phyloP scores from a whole-genome alignment of 1,140 invertebrate species.

The Neomicropteryx cornuta region DNA sequence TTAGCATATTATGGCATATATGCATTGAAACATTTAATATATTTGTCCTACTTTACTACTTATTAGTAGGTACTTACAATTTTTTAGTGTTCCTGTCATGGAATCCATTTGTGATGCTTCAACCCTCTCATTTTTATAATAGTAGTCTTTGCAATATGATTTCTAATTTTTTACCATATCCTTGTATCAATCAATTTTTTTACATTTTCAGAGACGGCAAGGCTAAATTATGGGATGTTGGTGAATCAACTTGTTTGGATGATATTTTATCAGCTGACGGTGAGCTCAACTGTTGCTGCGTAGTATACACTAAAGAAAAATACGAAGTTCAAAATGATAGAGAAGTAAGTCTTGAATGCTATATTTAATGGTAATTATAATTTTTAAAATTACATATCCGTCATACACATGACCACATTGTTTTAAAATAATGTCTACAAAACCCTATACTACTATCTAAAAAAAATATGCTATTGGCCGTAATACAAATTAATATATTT shows the following conservation, averaged over 20 bases:
- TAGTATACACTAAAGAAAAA: constrained; percentile 21
- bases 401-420: too few relatives aligned
- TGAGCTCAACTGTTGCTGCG: constrained; percentile 30
- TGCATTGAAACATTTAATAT: too few relatives aligned
- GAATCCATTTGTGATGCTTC: too few relatives aligned
- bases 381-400: constrained; percentile 12
- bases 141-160: too few relatives aligned
- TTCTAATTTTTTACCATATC: too few relatives aligned
- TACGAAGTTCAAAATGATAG: constrained; percentile 26
- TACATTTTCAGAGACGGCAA: constrained; percentile 54
- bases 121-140: too few relatives aligned
- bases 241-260: constrained; percentile 43
- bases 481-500: not conserved
- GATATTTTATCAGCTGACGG: constrained; percentile 34
- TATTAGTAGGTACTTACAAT: too few relatives aligned
- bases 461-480: not conserved
- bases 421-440: constrained; percentile 3
- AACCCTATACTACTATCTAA: not conserved
- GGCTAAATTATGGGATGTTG: constrained; percentile 60
- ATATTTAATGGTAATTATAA: constrained; percentile 39
- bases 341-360: constrained; percentile 28
- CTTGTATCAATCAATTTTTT: too few relatives aligned
- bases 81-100: too few relatives aligned
- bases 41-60: too few relatives aligned
- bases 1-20: too few relatives aligned